phyloP scores from a whole-genome alignment of 2,797 vertebrate genomes.

The Rhinoraja longicauda region DNA sequence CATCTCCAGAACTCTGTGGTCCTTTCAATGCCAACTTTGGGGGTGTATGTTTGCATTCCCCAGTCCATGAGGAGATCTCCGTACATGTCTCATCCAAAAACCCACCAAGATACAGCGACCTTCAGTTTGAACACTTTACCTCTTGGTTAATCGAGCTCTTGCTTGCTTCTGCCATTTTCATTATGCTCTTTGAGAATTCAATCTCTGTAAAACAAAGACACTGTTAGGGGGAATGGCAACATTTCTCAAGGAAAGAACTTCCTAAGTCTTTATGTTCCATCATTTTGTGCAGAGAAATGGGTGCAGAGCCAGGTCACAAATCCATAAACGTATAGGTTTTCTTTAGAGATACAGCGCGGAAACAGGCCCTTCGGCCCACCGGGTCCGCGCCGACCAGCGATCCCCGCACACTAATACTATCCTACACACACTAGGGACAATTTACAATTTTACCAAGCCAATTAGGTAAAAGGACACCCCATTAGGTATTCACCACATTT shows the following conservation, averaged over 20 bases:
- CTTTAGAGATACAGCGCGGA: too few relatives aligned
- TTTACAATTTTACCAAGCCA: too few relatives aligned
- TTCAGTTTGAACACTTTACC: slow-evolving; percentile 53
- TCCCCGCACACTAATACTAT: too few relatives aligned
- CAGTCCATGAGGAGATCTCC: background rate
- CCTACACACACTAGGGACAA: too few relatives aligned
- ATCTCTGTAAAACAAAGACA: slow-evolving; percentile 60
- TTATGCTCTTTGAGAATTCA: slow-evolving; percentile 79
- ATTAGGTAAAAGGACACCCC: too few relatives aligned
- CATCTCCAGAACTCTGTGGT: background rate
- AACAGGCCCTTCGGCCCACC: too few relatives aligned
- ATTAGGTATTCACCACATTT: background rate
- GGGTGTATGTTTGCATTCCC: background rate
- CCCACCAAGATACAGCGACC: too few relatives aligned
- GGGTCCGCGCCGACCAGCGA: too few relatives aligned
- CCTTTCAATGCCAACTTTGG: background rate
- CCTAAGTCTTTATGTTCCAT: too few relatives aligned
- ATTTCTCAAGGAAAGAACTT: background rate
- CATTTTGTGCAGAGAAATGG: fast-evolving
- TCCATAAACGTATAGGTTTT: background rate
- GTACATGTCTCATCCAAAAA: background rate
- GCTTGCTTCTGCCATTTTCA: slow-evolving; percentile 72
- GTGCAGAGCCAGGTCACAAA: too few relatives aligned
- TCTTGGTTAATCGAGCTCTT: slow-evolving; percentile 66
- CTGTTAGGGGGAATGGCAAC: background rate